phyloP scores from a whole-genome alignment of 2,113 vertebrate species.

The Amblyopsis rosae region DNA sequence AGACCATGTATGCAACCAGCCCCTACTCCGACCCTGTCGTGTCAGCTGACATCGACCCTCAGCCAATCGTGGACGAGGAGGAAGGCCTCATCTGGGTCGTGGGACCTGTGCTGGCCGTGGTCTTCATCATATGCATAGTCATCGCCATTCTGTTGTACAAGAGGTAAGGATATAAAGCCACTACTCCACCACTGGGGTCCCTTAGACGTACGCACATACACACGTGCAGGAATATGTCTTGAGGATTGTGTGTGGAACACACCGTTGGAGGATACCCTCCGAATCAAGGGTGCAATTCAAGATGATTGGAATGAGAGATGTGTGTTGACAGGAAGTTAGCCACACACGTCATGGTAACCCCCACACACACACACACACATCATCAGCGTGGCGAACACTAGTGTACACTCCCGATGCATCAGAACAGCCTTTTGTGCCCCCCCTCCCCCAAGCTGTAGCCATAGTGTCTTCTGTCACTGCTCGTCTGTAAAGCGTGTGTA shows the following conservation, averaged over 20 bases:
- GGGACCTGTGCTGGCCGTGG: conserved; percentile 95
- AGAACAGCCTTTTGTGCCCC: conserved; percentile 30
- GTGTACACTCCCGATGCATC: conserved; percentile 35
- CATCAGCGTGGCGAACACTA: conserved; percentile 10
- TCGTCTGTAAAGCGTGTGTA: conserved; percentile 58
- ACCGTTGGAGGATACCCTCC: neutral
- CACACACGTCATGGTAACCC: neutral
- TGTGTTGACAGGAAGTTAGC: no score
- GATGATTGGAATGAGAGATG: no score
- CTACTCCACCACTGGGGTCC: neutral
- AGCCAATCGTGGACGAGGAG: conserved; percentile 97
- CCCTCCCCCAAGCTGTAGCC: conserved; percentile 40
- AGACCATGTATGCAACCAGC: conserved; percentile 98
- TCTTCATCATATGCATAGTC: conserved; percentile 99
- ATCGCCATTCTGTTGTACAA: conserved; percentile 99
- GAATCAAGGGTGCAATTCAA: no score
- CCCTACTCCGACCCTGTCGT: conserved; percentile 96
- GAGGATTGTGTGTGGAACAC: neutral
- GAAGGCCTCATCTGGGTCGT: conserved; percentile 99
- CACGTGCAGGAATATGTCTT: neutral
- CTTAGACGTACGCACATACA: no score
- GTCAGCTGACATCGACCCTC: conserved; percentile 92
- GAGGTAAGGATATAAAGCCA: conserved; percentile 80
- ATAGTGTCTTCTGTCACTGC: conserved; percentile 52
- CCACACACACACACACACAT: neutral